Conservation (phyloP, 2,888 invertebrate species). For the Drosophila macrospina region DNA sequence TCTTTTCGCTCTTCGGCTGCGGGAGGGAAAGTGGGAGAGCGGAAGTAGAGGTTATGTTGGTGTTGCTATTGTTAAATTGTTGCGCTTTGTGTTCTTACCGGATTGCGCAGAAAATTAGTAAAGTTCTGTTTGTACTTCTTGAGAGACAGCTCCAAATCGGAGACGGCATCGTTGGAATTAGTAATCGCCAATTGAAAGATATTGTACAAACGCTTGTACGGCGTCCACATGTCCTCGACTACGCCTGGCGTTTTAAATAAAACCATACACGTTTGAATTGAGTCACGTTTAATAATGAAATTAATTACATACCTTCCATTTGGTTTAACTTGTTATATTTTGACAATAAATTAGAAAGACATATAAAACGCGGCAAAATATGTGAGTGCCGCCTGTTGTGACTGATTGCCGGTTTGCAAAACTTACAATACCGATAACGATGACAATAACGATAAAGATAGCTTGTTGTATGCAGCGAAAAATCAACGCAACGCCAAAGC, state of each 20-base stretch:
- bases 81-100: constrained; percentile 87
- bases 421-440: constrained; percentile 12
- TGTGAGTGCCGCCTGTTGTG: neutral
- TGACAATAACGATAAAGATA: neutral
- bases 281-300: neutral
- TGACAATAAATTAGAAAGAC: neutral
- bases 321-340: neutral
- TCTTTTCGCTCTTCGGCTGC: constrained; percentile 92
- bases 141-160: constrained; percentile 89
- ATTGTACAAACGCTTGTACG: constrained; percentile 91
- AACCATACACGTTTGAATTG: neutral
- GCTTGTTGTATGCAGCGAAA: neutral
- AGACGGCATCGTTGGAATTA: constrained; percentile 87
- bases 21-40: neutral
- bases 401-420: constrained; percentile 36
- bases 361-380: constrained; percentile 53
- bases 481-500: neutral
- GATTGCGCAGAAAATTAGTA: constrained; percentile 92
- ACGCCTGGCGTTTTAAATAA: constrained; percentile 59
- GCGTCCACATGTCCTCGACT: constrained; percentile 92
- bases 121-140: constrained; percentile 95
- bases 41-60: constrained; percentile 48
- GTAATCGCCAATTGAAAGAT: constrained; percentile 90
- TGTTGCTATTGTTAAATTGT: neutral
- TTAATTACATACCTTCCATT: constrained; percentile 42